A percentile compares a stretch with the other conserved stretches of the same genome.
Evolutionary conservation across 1,140 invertebrate genomes (phyloP).

Genomic region (Drosophila mayri): DNA sequence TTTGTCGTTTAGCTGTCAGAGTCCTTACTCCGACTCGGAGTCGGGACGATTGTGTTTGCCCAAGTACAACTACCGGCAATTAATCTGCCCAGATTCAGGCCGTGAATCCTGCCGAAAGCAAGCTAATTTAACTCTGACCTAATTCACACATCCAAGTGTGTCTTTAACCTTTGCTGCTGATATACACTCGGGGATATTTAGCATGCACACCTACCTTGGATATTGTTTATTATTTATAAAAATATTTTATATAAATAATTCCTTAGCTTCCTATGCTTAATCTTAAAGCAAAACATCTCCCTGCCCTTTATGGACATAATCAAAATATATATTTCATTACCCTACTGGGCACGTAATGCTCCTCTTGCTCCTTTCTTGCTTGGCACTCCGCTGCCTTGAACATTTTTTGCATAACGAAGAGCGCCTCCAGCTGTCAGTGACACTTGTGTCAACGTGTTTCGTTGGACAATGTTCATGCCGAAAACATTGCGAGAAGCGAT

Average conservation of each 20-base stretch:
- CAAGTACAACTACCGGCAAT: conserved; percentile 17
- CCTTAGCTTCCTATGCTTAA: not conserved
- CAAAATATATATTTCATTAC: conserved; percentile 1
- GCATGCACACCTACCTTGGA: not conserved
- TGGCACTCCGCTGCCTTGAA: conserved; percentile 3
- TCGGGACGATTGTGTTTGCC: conserved; percentile 16
- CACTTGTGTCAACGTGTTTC: conserved; percentile 45
- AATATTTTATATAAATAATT: not conserved
- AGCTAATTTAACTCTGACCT: not conserved
- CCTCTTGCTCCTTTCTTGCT: not conserved
- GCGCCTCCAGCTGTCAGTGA: conserved; percentile 41
- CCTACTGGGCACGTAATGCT: conserved; percentile 9
- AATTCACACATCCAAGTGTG: conserved; percentile 2
- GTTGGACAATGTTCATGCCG: conserved; percentile 30
- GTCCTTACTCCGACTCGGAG: conserved; percentile 11
- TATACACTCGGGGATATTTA: too few species aligned
- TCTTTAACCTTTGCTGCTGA: not conserved
- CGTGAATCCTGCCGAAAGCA: conserved; percentile 1
- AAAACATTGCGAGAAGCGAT: conserved; percentile 5
- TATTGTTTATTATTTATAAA: not conserved
- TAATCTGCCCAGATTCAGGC: conserved; percentile 2
- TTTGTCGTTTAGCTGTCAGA: conserved; percentile 55
- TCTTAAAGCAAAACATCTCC: not conserved
- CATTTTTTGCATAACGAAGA: conserved; percentile 39
- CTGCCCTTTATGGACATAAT: not conserved